Evolutionary conservation across 2,888 invertebrate genomes (phyloP), one percentile per base, ranked within the genome.

Genomic region (Pterostichus madidus): DNA sequence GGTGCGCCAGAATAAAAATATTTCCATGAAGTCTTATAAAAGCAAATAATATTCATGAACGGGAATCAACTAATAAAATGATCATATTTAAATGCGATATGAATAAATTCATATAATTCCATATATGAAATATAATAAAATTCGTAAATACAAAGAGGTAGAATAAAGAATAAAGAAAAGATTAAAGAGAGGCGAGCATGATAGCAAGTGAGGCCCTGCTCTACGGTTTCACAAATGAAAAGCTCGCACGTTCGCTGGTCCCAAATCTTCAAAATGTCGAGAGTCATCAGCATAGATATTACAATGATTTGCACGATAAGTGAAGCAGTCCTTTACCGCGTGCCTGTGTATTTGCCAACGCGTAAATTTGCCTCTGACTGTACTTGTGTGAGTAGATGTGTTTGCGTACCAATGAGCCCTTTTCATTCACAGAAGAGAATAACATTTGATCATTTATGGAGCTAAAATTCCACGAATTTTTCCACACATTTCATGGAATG

Each of bases 231-330:
- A 61, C 78, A 79, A 79, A 79, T 79, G 78, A 79, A 79, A 78
- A 79, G 78, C 61, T 79, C 64, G 39, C 78, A 13, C 56, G 13
- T n/a, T 11, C 13, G 11, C 17, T 52, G n/a, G 24, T 17, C 17
- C 78, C 56, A 79, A 80, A 49, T 32, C 61, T 49, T 24, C 13
- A 64, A 80, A 80, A 80, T 77, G 80, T 46, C 52, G 52, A 46
- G 80, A 39, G 79, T 64, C 79, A 80, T 80, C 79, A 64, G 64
- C 79, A 80, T 80, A 80, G 61, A 68, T 80, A 80, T 80, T 80
- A 80, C 49, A 64, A 64, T 64, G 61, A 80, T 80, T 80, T 64
- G 79, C 79, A 80, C 79, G 80, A 73, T 80, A 73, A 73, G 71
- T 80, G 53, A 73, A 80, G 15, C 39, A 35, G 80, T 71, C 71